These are phyloP conservation scores for Glaucomys volans DNA, from an alignment of 2,113 vertebrate species.

Conservation along the genomic window DNA sequence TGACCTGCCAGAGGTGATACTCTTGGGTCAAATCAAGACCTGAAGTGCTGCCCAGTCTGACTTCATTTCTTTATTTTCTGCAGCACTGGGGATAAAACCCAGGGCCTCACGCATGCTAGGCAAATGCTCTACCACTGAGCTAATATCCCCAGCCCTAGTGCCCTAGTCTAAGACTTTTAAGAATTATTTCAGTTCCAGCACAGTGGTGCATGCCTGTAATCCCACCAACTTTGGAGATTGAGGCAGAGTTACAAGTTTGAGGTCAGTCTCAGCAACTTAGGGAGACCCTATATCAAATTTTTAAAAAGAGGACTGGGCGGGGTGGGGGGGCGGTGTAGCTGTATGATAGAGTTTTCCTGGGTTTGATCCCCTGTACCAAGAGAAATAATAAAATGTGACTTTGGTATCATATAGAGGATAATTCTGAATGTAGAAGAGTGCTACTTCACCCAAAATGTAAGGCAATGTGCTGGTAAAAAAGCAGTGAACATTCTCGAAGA, in stretches of 20 bases:
- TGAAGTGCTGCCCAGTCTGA: background rate
- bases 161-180: background rate
- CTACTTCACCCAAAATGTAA: background rate
- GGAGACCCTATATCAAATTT: background rate
- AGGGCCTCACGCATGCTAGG: too few relatives aligned
- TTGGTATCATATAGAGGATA: background rate
- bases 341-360: background rate
- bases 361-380: background rate
- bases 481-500: background rate
- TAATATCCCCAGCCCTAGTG: too few relatives aligned
- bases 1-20: too few relatives aligned
- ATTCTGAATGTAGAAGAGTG: background rate
- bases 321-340: background rate
- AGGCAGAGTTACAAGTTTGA: background rate
- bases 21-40: background rate
- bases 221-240: background rate
- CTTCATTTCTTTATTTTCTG: background rate
- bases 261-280: background rate
- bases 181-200: background rate
- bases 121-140: too few relatives aligned
- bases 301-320: background rate
- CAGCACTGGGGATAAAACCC: too few relatives aligned
- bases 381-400: background rate
- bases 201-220: background rate
- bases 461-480: background rate